Evolutionary conservation across 2,113 vertebrate genomes (phyloP), one percentile per base, ranked within the genome.

Genomic region (Ardeotis arabs): DNA sequence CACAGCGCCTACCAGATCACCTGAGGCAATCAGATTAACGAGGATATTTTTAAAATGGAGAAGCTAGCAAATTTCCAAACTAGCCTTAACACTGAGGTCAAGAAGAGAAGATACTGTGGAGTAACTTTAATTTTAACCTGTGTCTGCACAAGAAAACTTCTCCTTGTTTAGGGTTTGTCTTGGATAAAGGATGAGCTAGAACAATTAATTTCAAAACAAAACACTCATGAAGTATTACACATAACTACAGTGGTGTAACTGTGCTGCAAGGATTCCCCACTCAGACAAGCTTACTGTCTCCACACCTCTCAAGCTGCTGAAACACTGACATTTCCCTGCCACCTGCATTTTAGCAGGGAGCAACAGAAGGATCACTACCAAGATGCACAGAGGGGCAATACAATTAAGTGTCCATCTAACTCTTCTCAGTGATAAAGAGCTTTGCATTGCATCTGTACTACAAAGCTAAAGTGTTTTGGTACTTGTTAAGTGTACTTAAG

Each of bases 1-100:
- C 6, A 10, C 11, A 67, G 25, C 28, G 64, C 81, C 58, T 72
- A 58, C 41, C 62, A 63, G 89, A 91, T 89, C 45, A 96, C 76
- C 72, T 44, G 41, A 87, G 88, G 85, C 90, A 95, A 83, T 16
- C 53, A 88, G 37, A 72, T 76, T 81, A 93, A 90, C 89, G 90
- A 87, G 89, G 93, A 31, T 94, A 83, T 89, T 72, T 91, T 93
- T 95, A 74, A 45, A 86, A 90, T 47, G 41, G 56, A 67, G 81
- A 73, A 84, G 56, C 55, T 85, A 81, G 11, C 47, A 95, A 96
- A 89, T 74, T 47, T 80, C 41, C 52, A 74, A 86, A 81, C 12
- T 10, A 77, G 37, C 25, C 41, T 70, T 35, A 64, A 84, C 35
- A 45, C 1, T 2, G 4, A 83, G 35, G 37, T 69, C 75, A 83